phyloP scores from a whole-genome alignment of 92 coral and sea anemone species.

The Desmophyllum pertusum region DNA sequence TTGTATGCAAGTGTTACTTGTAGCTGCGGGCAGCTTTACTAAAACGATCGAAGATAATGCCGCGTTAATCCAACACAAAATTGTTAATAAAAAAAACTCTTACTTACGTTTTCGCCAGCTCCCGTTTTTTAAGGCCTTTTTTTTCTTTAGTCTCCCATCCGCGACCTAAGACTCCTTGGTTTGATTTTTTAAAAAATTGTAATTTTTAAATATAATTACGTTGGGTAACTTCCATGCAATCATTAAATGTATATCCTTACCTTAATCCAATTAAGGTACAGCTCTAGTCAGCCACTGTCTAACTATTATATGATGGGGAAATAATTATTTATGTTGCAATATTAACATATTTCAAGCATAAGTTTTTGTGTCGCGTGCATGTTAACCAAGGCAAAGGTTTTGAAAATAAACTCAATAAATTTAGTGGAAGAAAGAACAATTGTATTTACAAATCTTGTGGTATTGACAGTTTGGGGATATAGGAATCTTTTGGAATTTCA shows the following conservation, averaged over 20 bases:
- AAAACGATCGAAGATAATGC: neutral
- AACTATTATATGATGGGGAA: neutral
- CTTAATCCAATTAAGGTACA: neutral
- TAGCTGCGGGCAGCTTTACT: neutral
- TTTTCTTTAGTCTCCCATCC: neutral
- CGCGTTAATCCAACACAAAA: neutral
- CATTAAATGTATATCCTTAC: neutral
- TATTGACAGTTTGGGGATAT: neutral
- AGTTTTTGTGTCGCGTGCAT: neutral
- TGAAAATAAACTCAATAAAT: no score
- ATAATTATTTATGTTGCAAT: neutral
- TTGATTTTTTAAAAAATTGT: neutral
- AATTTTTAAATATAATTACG: neutral
- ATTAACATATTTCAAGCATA: neutral
- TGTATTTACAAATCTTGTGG: neutral
- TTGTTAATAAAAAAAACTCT: neutral
- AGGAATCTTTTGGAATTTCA: neutral
- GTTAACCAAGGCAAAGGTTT: neutral
- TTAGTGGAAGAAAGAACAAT: neutral
- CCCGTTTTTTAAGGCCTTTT: neutral
- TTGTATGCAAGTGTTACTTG: neutral
- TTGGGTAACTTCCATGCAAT: neutral
- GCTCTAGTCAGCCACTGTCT: neutral
- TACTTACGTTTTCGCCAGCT: neutral
- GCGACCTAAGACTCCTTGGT: neutral